Percentiles rank a stretch among this genome's conserved stretches.
These are phyloP conservation scores for Triplophysa tibetana DNA, from an alignment of 2,113 vertebrate genomes.

Conservation along the genomic window DNA sequence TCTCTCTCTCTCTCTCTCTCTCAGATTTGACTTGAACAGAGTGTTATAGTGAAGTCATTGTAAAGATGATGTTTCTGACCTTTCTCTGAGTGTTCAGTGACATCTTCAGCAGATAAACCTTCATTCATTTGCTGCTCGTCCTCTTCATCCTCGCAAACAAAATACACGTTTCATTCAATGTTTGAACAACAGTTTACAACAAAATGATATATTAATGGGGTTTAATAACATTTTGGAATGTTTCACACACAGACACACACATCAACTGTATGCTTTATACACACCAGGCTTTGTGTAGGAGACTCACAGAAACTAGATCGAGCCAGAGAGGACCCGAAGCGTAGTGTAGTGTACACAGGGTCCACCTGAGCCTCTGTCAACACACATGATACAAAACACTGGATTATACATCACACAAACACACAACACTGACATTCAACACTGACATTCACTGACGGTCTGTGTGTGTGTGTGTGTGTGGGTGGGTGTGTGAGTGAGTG, in stretches of 20 bases:
- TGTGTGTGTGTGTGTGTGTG: no score
- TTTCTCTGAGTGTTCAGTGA: slow-evolving; percentile 60
- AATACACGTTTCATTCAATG: neutral
- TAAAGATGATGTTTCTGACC: slow-evolving; percentile 55
- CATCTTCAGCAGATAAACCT: slow-evolving; percentile 46
- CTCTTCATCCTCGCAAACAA: slow-evolving; percentile 68
- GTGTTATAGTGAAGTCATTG: neutral
- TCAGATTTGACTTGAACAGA: no score
- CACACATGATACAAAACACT: slow-evolving; percentile 12
- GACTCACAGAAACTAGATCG: slow-evolving; percentile 86
- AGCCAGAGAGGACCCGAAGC: slow-evolving; percentile 87
- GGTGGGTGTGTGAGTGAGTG: no score
- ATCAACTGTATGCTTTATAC: slow-evolving; percentile 25
- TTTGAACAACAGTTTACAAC: neutral
- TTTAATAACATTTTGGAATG: no score
- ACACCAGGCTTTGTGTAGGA: slow-evolving; percentile 85
- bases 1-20: no score
- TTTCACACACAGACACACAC: neutral
- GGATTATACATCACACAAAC: slow-evolving; percentile 27
- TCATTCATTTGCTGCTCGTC: slow-evolving; percentile 71
- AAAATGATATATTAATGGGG: no score
- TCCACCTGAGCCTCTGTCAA: slow-evolving; percentile 76
- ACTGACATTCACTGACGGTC: no score
- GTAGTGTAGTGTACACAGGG: slow-evolving; percentile 86
- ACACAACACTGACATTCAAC: neutral